Evolutionary conservation across 2,797 vertebrate genomes (phyloP), one percentile per base, ranked within the genome.

Genomic region (Ctenosaura bakeri): DNA sequence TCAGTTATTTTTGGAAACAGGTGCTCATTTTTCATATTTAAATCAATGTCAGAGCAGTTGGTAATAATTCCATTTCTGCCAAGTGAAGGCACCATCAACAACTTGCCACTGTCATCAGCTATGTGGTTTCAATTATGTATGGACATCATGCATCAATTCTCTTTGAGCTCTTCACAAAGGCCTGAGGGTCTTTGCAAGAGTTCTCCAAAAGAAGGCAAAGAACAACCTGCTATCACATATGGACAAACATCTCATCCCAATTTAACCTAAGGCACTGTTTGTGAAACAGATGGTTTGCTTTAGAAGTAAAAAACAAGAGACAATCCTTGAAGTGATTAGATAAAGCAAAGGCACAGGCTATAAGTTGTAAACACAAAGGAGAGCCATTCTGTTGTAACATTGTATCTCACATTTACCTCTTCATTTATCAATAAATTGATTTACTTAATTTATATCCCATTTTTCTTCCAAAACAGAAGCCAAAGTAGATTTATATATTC

Each of bases 231-330:
- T 62, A 22, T 46, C 32, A 52, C 54, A 81, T 12, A 12, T 52
- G 20, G 26, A 74, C n/a, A 82, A 73, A 81, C 22, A 64, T 38
- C 52, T 81, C 66, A 74, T 62, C 66, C 66, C 22, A 7, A 56
- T 81, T 35, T 62, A 81, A 29, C 22, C 38, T 16, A 35, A 80
- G 66, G 32, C 38, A 46, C 26, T 22, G 7, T 50, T 42, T 81
- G 52, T 10, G 54, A 46, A 95, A 94, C 94, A 89, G 92, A 96
- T 80, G 91, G 64, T 87, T 86, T 93, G 73, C 93, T 95, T 91
- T 38, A 80, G 46, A 80, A 71, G 78, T 35, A 50, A 73, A 73
- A 82, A 62, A 29, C 13, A 26, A 71, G 46, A 24, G 59, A 16
- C 0, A 46, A 35, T 32, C 20, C 22, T 59, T n/a, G 35, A 32